phyloP scores from a whole-genome alignment of 2,888 invertebrate species.

The Agonopterix heracliana region DNA sequence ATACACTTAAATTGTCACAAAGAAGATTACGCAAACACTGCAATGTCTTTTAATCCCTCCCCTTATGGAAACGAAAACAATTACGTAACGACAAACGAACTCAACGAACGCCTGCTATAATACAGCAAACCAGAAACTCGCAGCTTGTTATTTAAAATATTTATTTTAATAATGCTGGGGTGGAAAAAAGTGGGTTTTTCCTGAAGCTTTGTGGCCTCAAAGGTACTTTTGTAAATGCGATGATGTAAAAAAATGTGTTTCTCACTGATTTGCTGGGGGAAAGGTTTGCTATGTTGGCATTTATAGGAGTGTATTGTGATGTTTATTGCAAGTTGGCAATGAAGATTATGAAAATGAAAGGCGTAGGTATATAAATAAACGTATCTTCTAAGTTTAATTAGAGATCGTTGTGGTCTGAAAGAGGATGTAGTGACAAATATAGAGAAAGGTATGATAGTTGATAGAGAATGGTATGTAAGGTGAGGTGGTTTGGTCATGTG shows the following conservation, averaged over 20 bases:
- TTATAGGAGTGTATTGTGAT: neutral
- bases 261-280: neutral
- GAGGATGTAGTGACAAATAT: too few relatives aligned
- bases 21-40: neutral
- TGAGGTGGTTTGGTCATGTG: too few relatives aligned
- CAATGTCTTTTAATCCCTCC: slow-evolving; percentile 16
- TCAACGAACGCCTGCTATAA: slow-evolving; percentile 22
- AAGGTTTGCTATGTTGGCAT: neutral
- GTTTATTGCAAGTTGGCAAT: neutral
- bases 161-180: slow-evolving; percentile 36
- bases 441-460: too few relatives aligned
- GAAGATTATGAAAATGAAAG: too few relatives aligned
- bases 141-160: slow-evolving; percentile 41
- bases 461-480: too few relatives aligned
- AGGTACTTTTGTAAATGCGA: slow-evolving; percentile 22
- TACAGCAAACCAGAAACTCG: slow-evolving; percentile 30
- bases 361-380: too few relatives aligned
- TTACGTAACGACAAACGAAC: slow-evolving; percentile 29
- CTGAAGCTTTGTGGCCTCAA: slow-evolving; percentile 24
- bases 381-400: too few relatives aligned
- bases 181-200: slow-evolving; percentile 22
- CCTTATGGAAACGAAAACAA: slow-evolving; percentile 31
- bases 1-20: neutral
- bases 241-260: slow-evolving; percentile 7
- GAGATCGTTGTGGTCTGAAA: too few relatives aligned